Conservation (phyloP, 2,113 vertebrate genomes). For the Petrocephalus zakoni region DNA sequence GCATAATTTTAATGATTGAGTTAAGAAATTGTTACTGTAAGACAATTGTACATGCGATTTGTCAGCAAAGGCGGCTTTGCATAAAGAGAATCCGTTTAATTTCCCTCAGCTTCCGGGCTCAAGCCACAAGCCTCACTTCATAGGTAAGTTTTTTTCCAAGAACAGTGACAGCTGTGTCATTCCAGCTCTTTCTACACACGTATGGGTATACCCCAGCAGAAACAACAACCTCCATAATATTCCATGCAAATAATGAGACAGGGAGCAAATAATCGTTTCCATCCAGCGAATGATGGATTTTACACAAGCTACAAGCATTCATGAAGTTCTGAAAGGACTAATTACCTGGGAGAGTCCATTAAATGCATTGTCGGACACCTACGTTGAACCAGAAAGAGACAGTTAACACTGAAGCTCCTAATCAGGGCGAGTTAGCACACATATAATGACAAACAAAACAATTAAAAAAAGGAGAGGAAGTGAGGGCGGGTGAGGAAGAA, state of each 20-base stretch:
- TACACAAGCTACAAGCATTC: neutral
- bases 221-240: neutral
- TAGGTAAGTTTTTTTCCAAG: neutral
- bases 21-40: constrained; percentile 26
- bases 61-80: neutral
- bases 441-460: constrained; percentile 14
- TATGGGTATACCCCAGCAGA: neutral
- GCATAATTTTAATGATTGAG: neutral
- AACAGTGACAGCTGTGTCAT: neutral
- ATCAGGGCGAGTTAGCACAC: neutral
- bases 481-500: constrained; percentile 31
- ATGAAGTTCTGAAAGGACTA: constrained; percentile 3
- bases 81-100: neutral
- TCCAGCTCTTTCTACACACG: neutral
- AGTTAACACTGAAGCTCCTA: constrained; percentile 28
- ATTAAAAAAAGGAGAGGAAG: constrained; percentile 28
- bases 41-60: neutral
- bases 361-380: constrained; percentile 71
- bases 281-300: neutral
- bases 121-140: neutral
- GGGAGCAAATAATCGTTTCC: neutral
- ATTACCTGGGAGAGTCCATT: constrained; percentile 84
- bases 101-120: neutral
- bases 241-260: neutral
- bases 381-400: constrained; percentile 50